Base-by-base conservation (phyloP, 2,797 vertebrate species). In the Gambusia yucatana region DNA sequence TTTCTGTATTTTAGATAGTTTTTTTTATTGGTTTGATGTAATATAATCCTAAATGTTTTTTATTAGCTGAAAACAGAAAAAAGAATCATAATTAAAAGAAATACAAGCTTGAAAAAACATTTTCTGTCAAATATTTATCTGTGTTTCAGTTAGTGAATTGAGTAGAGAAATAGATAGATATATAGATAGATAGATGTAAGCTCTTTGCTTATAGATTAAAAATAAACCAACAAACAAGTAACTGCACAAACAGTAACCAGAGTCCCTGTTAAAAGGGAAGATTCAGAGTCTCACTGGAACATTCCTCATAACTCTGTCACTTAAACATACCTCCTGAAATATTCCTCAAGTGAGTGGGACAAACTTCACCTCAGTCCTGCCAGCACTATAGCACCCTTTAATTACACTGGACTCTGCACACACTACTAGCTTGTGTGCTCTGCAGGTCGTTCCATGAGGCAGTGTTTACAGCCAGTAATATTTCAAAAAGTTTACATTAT, bases 251-350 rank as follows among this genome's bases (percentile, higher is more conserved):
- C 77, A 72, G 77, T 73, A 87, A 88, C 79, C 80, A 84, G 86
- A 87, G 82, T 91, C 89, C 87, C 89, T 61, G 82, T 88, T 93
- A 95, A 95, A 93, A 94, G 91, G 83, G 93, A 95, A 93, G 93
- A 95, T 95, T 94, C 91, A 94, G 94, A 93, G 91, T 80, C 76
- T 87, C 73, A 36, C 92, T 96, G 96, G 95, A 96, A 96, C 95
- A 96, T 96, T 96, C 95, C 94, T 94, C 93, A 95, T 90, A 94
- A 87, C 92, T 93, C 94, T 94, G 95, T 95, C 95, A 95, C 94
- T 95, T 92, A 92, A 94, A 93, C 91, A 88, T 89, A 89, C 93
- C 89, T 94, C 93, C 94, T 94, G 95, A 95, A 95, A 96, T 95
- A 94, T 92, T 94, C 92, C 93, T 86, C 81, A 92, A 91, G 92